Conservation (phyloP, 2,797 vertebrate species). For the Margarornis squamiger region DNA sequence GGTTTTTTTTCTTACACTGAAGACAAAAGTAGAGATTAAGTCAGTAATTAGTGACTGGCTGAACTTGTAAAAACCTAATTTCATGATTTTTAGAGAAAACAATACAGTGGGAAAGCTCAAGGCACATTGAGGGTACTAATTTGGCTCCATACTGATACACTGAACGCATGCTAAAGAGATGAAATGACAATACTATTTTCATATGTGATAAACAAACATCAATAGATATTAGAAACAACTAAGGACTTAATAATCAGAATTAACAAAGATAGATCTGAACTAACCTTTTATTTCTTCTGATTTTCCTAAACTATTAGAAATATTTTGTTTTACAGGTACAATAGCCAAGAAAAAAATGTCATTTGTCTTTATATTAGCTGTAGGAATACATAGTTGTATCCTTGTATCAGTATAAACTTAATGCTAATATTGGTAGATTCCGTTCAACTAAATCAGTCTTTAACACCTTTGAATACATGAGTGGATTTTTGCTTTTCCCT, state of each 20-base stretch:
- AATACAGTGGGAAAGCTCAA: background rate
- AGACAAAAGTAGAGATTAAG: background rate
- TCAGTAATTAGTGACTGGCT: background rate
- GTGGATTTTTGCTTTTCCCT: background rate
- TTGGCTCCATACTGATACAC: background rate
- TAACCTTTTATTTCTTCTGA: background rate
- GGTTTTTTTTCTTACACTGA: background rate
- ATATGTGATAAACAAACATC: background rate
- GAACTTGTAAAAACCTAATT: background rate
- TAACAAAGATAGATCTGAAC: background rate
- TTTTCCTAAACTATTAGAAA: background rate
- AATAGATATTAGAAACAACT: background rate
- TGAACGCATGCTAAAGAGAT: background rate
- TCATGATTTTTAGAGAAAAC: background rate
- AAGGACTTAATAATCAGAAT: background rate
- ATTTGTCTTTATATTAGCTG: background rate
- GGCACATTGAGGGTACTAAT: background rate
- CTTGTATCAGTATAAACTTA: background rate
- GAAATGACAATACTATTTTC: background rate
- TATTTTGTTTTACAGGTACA: background rate
- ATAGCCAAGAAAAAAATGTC: background rate
- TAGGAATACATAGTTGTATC: background rate
- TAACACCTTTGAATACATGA: background rate
- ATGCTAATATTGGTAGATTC: background rate
- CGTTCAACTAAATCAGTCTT: background rate